Percentiles rank a stretch among this genome's conserved stretches.
Evolutionary conservation across 1,140 invertebrate genomes (phyloP).

Genomic region (Zophobas morio): DNA sequence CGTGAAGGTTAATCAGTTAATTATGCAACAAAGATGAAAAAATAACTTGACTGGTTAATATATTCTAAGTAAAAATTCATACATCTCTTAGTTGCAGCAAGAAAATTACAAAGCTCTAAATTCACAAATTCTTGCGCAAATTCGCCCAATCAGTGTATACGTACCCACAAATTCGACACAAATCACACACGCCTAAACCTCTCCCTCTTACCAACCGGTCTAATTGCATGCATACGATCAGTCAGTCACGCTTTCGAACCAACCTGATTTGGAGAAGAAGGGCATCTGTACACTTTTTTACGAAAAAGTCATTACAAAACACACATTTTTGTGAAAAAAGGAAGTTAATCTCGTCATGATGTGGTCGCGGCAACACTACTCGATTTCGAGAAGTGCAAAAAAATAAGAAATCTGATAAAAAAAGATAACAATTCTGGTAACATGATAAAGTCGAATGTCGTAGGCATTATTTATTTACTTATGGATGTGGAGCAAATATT

Average conservation of each 20-base stretch:
- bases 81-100: too few relatives aligned
- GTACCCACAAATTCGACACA: not conserved
- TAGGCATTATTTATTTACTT: conserved; percentile 19
- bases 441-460: not conserved
- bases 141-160: not conserved
- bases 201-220: not conserved
- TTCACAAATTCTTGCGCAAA: too few relatives aligned
- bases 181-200: not conserved
- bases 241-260: not conserved
- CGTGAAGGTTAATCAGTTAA: not conserved
- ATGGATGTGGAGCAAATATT: conserved; percentile 12
- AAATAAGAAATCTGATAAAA: conserved; percentile 17
- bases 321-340: conserved; percentile 10
- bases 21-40: too few relatives aligned
- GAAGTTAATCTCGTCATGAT: conserved; percentile 6
- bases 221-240: not conserved
- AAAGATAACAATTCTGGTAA: conserved; percentile 12
- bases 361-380: conserved; percentile 9
- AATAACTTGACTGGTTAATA: too few relatives aligned
- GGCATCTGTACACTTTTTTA: not conserved
- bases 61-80: too few relatives aligned
- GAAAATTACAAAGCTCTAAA: too few relatives aligned
- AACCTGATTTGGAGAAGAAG: conserved; percentile 4
- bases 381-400: not conserved
- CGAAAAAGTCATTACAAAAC: conserved; percentile 1